Base-by-base conservation (phyloP, 2,797 vertebrate genomes). In the Babyrousa celebensis region DNA sequence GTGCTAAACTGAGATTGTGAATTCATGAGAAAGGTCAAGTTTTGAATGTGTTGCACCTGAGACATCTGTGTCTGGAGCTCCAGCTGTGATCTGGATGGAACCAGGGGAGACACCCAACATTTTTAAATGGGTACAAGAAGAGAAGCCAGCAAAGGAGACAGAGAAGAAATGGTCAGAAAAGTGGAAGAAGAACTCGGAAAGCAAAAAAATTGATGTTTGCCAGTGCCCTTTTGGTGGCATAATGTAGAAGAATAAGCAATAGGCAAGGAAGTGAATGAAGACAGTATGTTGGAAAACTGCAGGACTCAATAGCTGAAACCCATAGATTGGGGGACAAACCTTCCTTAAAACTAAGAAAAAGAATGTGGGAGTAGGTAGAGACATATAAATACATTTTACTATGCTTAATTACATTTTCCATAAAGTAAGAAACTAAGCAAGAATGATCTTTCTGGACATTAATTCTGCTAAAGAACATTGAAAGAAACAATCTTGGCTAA, bases 301-400 rank as follows among this genome's bases (percentile, higher is more conserved):
- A 65, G 43, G 12, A 56, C 21, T 0, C 18, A 68, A 85, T 91
- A 71, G 7, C 63, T 72, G 11, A 83, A 86, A 29, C 52, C 68
- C 56, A 1, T 32, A 62, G 36, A 9, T 21, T n/a, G 56, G 54
- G 23, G n/a, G 63, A 65, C 23, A 91, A 43, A 68, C 86, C 18
- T 89, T 91, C 93, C 68, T 74, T 87, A 72, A 92, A 94, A 79
- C 43, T 75, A 58, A 95, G 48, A 79, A 48, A 70, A 88, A 63
- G 9, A 75, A 77, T 12, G 6, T 72, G 36, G 52, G 20, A 65
- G 54, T 82, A 21, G 4, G 9, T 80, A 58, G 16, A 87, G 32
- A 32, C 48, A 56, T 16, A 88, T 16, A 88, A n/a, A 62, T 82
- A 86, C 32, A 32, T 79, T 79, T 79, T 68, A 29, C 87, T 15